Base-by-base conservation (phyloP, 2,797 vertebrate species). In the Linurgus olivaceus region DNA sequence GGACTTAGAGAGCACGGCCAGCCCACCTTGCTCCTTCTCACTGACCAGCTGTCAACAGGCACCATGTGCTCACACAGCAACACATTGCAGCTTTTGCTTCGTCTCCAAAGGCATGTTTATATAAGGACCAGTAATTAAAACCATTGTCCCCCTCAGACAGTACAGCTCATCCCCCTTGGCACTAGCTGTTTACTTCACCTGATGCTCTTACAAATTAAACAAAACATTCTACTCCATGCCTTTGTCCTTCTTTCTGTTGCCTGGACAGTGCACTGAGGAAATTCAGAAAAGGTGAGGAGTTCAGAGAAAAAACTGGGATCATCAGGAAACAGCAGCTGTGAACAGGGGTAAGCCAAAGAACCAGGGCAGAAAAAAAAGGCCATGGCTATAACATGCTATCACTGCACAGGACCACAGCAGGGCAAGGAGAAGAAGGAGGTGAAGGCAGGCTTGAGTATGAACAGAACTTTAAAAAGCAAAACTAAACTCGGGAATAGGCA, bases 381-480 rank as follows among this genome's bases (percentile, higher is more conserved):
- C 1, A 2, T 4, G 29, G n/a, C 33, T 51, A 42, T 2, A 50
- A 26, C 29, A 37, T 2, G 3, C 12, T 45, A 18, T 31, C n/a
- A 20, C 68, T 33, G 29, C 26, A 62, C 38, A 52, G 65, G 26
- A 62, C 44, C 38, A 28, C 0, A 1, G 44, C 7, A 13, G 18
- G 23, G 25, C 40, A 84, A 42, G 1, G 14, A 52, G 9, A 47
- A 48, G 7, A n/a, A 6, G 6, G 47, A 61, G 20, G 15, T 23
- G 8, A 72, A 5, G 16, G 8, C 10, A 57, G 10, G 54, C 45
- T 29, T 52, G 23, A 48, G 9, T 9, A 63, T 4, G 15, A 88
- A 68, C 0, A 31, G 9, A 76, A 72, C 54, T 37, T 75, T 21
- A 9, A 38, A 35, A 70, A 81, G 54, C 5, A 71, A 85, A 68